Evolutionary conservation across 2,113 vertebrate genomes (phyloP).

Genomic region (Trematocara marginatum): DNA sequence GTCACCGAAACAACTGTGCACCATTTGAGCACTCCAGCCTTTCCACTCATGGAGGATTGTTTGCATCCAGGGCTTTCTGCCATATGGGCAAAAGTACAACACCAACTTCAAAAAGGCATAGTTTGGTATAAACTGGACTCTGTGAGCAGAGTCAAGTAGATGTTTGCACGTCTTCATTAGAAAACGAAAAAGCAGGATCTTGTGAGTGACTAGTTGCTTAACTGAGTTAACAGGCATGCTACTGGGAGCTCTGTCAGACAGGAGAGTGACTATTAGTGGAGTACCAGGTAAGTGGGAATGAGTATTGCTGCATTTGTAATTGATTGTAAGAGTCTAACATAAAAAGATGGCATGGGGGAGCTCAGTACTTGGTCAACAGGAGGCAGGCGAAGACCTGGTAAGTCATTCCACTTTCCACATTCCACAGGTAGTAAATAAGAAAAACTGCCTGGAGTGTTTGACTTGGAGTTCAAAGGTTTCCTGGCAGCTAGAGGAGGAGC

Average conservation of each 20-base stretch:
- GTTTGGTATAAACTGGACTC: neutral
- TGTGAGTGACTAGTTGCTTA: neutral
- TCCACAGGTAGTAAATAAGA: neutral
- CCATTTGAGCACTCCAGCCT: neutral
- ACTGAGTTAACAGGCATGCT: neutral
- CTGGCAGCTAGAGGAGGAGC: neutral
- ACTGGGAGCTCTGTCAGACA: neutral
- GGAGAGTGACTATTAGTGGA: neutral
- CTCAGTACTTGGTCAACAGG: neutral
- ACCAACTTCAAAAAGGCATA: neutral
- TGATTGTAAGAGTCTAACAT: neutral
- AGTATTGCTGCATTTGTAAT: neutral
- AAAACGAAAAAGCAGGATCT: neutral
- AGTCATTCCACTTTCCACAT: neutral
- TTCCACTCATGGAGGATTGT: neutral
- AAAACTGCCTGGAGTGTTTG: neutral
- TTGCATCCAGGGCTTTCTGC: neutral
- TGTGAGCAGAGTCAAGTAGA: neutral
- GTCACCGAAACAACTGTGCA: neutral
- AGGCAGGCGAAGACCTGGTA: neutral
- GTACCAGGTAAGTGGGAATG: neutral
- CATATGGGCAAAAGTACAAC: neutral
- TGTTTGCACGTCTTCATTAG: neutral
- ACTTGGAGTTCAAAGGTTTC: neutral
- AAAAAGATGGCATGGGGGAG: neutral